phyloP scores from a whole-genome alignment of 2,113 vertebrate species.

The Barbus barbus region DNA sequence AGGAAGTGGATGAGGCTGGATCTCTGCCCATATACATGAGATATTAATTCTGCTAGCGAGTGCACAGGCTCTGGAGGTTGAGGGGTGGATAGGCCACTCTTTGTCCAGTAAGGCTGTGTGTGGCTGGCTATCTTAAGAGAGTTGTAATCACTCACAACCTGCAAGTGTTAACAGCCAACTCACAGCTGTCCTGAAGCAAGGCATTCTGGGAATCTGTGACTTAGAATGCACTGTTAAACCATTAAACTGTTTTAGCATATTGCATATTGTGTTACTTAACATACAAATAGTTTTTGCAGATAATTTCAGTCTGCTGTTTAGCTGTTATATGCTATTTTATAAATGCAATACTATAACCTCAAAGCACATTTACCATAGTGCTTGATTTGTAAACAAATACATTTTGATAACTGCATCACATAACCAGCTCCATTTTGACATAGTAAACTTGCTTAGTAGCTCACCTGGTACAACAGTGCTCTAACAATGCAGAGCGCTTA shows the following conservation, averaged over 20 bases:
- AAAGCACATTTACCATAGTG: background rate
- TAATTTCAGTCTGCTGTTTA: no score
- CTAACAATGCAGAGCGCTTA: background rate
- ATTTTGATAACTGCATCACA: background rate
- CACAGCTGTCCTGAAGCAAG: slow-evolving; percentile 66
- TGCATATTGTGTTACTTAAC: background rate
- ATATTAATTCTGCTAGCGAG: slow-evolving; percentile 62
- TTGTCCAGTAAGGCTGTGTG: slow-evolving; percentile 68
- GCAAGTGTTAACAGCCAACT: slow-evolving; percentile 63
- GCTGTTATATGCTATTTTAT: no score
- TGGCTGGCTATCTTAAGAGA: slow-evolving; percentile 72
- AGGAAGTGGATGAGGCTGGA: slow-evolving; percentile 66
- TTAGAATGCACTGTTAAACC: slow-evolving; percentile 46
- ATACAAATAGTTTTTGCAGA: background rate
- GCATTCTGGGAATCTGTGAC: slow-evolving; percentile 65
- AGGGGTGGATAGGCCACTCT: slow-evolving; percentile 61
- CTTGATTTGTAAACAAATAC: background rate
- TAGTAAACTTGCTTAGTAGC: background rate
- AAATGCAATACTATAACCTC: background rate
- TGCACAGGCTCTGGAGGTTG: slow-evolving; percentile 63
- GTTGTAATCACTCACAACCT: slow-evolving; percentile 67
- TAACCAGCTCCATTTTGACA: background rate
- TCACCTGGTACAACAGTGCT: background rate
- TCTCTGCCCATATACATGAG: slow-evolving; percentile 64
- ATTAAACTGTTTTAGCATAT: background rate